Evolutionary conservation across 2,113 vertebrate genomes (phyloP), one percentile per base, ranked within the genome.

Genomic region (Anolis sagrei): DNA sequence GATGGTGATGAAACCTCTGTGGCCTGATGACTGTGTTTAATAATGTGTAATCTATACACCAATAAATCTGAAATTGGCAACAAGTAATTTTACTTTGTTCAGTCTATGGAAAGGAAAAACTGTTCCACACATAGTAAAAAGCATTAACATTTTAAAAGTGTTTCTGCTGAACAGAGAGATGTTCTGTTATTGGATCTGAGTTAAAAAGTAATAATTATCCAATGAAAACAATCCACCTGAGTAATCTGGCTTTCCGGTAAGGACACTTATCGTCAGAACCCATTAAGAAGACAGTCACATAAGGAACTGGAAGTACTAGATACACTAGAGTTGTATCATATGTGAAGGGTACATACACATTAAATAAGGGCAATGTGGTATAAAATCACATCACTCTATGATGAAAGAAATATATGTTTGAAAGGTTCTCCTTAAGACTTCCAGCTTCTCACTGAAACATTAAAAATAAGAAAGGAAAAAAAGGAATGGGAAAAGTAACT

Each of bases 51-150:
- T 95, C 92, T 91, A 91, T 90, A 93, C 66, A 75, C 69, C 83
- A 88, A 90, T 93, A 96, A 95, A 94, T 94, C 89, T 86, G 80
- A 44, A 80, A 64, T 68, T 93, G 64, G 86, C 87, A 92, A 88
- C 85, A 92, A 90, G 87, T 49, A 64, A 48, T 82, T 72, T 23
- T 0, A 1, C 54, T 93, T 92, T 92, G 39, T 83, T 91, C 75
- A 0, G 29, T 91, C 90, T 88, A 72, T 80, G 58, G 82, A 92
- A 90, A 69, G 61, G 58, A 88, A 69, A 48, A 72, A 88, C 29
- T 75, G 48, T 49, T 79, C 75, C 39, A 58, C 74, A 70, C 58
- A 44, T 87, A 85, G 81, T 83, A 68, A 81, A 82, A 51, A 83
- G 48, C 69, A 76, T 88, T 90, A 92, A 87, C 72, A 84, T 76